These are phyloP conservation scores for Microplitis manilae DNA, from an alignment of 2,888 invertebrate genomes.

Conservation along the genomic window DNA sequence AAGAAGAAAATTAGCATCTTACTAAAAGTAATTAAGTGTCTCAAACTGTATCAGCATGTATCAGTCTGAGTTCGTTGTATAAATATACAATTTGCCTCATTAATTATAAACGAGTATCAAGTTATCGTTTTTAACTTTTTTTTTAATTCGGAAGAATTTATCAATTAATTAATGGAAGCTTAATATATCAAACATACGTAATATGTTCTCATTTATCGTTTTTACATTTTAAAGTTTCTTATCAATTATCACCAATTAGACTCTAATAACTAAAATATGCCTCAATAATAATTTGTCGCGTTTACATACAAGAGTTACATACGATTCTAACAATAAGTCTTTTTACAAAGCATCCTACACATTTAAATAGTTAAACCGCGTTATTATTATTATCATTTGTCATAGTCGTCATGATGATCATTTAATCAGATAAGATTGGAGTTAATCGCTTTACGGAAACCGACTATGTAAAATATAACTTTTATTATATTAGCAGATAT, in stretches of 20 bases:
- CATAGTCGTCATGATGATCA: background rate
- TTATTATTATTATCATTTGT: background rate
- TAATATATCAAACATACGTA: background rate
- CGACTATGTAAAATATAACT: background rate
- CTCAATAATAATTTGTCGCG: background rate
- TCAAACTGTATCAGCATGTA: slow-evolving; percentile 8
- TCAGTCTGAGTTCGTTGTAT: slow-evolving; percentile 36
- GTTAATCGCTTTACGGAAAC: background rate
- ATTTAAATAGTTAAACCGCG: background rate
- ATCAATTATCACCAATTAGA: background rate
- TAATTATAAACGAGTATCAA: slow-evolving; percentile 7
- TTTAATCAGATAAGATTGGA: background rate
- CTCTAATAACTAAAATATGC: background rate
- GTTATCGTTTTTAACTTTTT: background rate
- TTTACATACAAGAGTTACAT: background rate
- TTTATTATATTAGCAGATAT: background rate
- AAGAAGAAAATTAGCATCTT: background rate
- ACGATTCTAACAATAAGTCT: background rate
- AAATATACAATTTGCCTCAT: slow-evolving; percentile 34
- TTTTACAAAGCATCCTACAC: background rate
- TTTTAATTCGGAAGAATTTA: slow-evolving; percentile 7
- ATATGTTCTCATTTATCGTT: background rate
- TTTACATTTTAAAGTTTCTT: background rate
- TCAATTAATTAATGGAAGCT: slow-evolving; percentile 5
- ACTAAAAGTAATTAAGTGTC: background rate